Evolutionary conservation across 2,113 vertebrate species (phyloP).

Genomic region (Marmota flaviventris): DNA sequence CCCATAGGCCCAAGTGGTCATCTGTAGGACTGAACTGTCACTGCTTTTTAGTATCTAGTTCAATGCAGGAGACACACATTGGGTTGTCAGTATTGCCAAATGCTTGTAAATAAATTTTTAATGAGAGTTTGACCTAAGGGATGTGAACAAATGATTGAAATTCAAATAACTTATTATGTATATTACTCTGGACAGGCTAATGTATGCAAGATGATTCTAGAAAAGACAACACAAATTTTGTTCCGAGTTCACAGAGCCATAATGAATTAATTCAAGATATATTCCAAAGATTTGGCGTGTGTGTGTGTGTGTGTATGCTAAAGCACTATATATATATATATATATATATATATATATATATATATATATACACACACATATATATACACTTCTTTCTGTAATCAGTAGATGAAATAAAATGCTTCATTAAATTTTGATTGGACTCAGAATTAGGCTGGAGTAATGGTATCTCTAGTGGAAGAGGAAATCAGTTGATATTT

Average conservation of each 20-base stretch:
- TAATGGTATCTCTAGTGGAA: background rate
- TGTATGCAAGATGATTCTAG: background rate
- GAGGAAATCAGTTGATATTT: background rate
- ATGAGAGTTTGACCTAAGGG: background rate
- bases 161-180: background rate
- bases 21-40: background rate
- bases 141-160: constrained; percentile 8
- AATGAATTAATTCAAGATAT: background rate
- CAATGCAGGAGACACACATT: background rate
- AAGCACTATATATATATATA: no score
- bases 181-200: background rate
- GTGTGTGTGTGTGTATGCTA: no score
- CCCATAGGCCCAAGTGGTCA: background rate
- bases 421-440: constrained; percentile 24
- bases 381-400: background rate
- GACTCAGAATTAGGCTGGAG: background rate
- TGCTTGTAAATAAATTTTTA: constrained; percentile 30
- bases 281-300: background rate
- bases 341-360: background rate
- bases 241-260: background rate
- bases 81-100: background rate
- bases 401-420: constrained; percentile 9
- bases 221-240: background rate
- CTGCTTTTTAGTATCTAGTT: constrained; percentile 12
- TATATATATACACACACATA: background rate